Base-by-base conservation (phyloP, 2,797 vertebrate species). In the Anas flavirostris region DNA sequence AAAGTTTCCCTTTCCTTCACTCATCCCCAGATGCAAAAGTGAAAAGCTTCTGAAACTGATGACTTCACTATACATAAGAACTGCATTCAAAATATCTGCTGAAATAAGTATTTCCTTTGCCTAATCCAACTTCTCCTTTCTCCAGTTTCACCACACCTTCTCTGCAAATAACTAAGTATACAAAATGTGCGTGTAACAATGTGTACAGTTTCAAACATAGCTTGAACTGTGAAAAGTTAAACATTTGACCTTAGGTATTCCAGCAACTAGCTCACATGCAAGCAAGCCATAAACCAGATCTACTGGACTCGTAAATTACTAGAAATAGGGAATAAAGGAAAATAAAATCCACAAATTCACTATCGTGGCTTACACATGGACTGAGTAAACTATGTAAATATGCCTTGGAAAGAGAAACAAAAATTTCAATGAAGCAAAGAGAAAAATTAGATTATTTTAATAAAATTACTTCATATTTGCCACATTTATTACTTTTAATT, bases 91-190 rank as follows among this genome's bases (percentile, higher is more conserved):
- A 78, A 50, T 48, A 68, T 89, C 68, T 94, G 86, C 74, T 87
- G 88, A 82, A 94, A 91, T 39, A 18, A 84, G 28, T 37, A 72
- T 52, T 94, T 89, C 87, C 82, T 90, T 59, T 93, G 84, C 79
- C 69, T 72, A 67, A 67, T 9, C 73, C 9, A 90, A 60, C 72
- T 95, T 92, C 88, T 58, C 90, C 84, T 87, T 94, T 58, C 84
- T 72, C 28, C 50, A 58, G 33, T 92, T 94, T 90, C 81, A 82
- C 90, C 94, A 92, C 90, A 91, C 75, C 86, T 95, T 46, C 72
- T 94, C 56, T 60, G 83, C 56, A 86, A 95, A 90, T 76, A 94
- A 83, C 53, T 8, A 16, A 82, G 50, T 31, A 91, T 16, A 92
- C 68, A 82, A 80, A 79, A 68, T 52, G 48, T n/a, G 37, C 66